Conservation (phyloP, 64 coral and sea anemone genomes). For the Orbicella faveolata region DNA sequence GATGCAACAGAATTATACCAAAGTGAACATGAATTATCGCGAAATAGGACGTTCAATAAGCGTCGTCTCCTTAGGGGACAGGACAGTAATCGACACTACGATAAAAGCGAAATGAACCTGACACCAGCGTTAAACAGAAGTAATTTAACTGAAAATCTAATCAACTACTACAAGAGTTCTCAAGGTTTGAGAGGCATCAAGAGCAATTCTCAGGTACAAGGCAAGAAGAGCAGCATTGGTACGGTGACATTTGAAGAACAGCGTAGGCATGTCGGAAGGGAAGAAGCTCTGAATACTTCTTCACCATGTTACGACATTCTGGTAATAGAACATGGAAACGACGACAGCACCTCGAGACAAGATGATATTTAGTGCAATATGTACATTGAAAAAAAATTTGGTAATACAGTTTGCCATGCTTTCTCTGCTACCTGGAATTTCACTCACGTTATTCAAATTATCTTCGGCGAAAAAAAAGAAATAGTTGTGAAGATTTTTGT, state of each 20-base stretch:
- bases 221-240: neutral
- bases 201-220: neutral
- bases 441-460: neutral
- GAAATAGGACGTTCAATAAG: neutral
- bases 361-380: neutral
- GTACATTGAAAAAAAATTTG: neutral
- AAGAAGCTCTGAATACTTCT: neutral
- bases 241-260: conserved; percentile 2
- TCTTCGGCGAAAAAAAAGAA: neutral
- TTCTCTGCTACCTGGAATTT: neutral
- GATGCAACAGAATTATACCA: neutral
- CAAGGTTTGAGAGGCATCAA: neutral
- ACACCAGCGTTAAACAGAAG: neutral
- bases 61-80: too few relatives aligned
- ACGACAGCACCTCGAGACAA: neutral
- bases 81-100: neutral
- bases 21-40: neutral
- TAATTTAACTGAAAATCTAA: neutral
- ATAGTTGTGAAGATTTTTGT: too few relatives aligned
- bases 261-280: neutral
- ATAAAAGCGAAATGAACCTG: neutral
- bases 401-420: neutral
- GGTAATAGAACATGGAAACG: neutral
- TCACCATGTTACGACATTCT: conserved; percentile 16
- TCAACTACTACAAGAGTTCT: conserved; percentile 3